Conservation (phyloP, 2,888 invertebrate genomes). For the Dolichopus griseipennis region DNA sequence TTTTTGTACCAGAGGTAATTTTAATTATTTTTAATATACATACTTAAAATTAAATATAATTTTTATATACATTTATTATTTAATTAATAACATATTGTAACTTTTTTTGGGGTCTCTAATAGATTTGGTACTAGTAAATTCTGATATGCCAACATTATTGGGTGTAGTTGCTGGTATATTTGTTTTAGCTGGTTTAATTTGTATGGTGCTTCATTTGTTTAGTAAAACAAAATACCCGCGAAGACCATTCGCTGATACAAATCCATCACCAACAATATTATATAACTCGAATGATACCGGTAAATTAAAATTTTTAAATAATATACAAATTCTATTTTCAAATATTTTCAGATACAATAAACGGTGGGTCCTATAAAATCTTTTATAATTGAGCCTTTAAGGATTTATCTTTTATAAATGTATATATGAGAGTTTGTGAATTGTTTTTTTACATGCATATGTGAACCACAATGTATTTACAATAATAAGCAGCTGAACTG, state of each 20-base stretch:
- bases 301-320: constrained; percentile 39
- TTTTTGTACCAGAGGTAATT: constrained; percentile 76
- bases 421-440: no score
- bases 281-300: constrained; percentile 74
- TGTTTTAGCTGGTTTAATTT: constrained; percentile 74
- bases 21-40: background rate
- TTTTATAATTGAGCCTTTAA: no score
- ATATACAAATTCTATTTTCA: no score
- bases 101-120: constrained; percentile 32
- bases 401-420: no score
- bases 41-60: background rate
- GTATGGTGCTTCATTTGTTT: constrained; percentile 81
- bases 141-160: constrained; percentile 76
- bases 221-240: constrained; percentile 51
- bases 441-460: no score
- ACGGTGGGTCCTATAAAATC: no score
- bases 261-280: constrained; percentile 73
- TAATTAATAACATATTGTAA: background rate
- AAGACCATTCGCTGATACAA: constrained; percentile 71
- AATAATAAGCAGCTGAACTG: no score
- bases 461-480: no score
- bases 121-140: constrained; percentile 75
- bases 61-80: background rate
- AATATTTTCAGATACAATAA: no score
- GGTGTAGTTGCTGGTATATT: constrained; percentile 80